Conservation (phyloP, 2,797 vertebrate genomes). For the Molothrus aeneus region DNA sequence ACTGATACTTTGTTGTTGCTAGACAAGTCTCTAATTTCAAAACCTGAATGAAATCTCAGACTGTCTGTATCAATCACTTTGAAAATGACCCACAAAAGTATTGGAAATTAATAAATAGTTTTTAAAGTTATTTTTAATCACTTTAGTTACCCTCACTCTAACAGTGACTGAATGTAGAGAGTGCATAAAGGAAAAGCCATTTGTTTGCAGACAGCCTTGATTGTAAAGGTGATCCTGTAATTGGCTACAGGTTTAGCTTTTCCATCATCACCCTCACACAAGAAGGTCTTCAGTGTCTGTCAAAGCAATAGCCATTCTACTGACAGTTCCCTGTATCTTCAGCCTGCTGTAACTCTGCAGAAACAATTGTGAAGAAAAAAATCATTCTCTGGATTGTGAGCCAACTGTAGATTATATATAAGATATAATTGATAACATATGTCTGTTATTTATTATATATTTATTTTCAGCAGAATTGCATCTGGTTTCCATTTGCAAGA, state of each 20-base stretch:
- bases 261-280: neutral
- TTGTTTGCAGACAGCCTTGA: neutral
- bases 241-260: neutral
- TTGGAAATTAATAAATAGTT: neutral
- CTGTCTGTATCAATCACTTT: constrained; percentile 24
- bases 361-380: neutral
- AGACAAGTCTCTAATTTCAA: constrained; percentile 65
- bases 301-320: neutral
- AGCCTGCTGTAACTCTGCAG: neutral
- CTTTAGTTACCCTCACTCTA: neutral
- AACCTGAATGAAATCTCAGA: constrained; percentile 47
- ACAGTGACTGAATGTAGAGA: neutral
- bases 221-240: neutral
- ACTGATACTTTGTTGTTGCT: constrained; percentile 51
- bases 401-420: neutral
- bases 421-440: neutral
- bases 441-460: neutral
- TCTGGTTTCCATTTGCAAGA: neutral
- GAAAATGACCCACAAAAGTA: neutral
- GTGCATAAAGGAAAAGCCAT: neutral
- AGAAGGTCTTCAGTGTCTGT: constrained; percentile 7
- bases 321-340: constrained; percentile 17
- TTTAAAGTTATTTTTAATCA: neutral
- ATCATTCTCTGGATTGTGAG: neutral
- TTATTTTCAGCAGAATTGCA: neutral